These are phyloP conservation scores for Lasiurus borealis DNA, from an alignment of 2,113 vertebrate species.

Conservation along the genomic window DNA sequence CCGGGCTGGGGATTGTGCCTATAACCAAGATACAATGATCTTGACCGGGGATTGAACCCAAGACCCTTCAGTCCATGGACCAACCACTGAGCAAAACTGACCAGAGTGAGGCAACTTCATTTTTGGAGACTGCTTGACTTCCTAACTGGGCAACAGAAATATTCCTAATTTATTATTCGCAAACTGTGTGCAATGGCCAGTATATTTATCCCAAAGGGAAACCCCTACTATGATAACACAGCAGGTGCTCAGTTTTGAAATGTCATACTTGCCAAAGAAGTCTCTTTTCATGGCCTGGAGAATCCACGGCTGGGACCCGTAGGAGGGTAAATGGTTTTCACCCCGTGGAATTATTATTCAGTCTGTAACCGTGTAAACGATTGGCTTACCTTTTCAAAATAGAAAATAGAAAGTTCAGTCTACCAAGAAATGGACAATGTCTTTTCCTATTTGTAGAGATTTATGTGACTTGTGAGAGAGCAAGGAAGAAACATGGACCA, in stretches of 20 bases:
- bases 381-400: not conserved
- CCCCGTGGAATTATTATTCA: not conserved
- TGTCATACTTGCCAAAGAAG: not conserved
- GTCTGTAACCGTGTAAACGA: not conserved
- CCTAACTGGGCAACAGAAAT: not conserved
- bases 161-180: not conserved
- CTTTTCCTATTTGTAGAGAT: not conserved
- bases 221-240: not conserved
- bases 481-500: not conserved
- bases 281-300: not conserved
- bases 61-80: no score
- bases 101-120: not conserved
- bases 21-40: no score
- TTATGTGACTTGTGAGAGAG: not conserved
- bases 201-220: not conserved
- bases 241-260: not conserved
- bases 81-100: no score
- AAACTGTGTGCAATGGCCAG: not conserved
- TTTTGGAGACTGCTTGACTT: constrained; percentile 2
- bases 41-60: no score
- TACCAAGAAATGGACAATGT: not conserved
- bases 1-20: no score
- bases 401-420: not conserved
- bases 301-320: not conserved
- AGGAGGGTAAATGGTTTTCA: not conserved